Evolutionary conservation across 2,113 vertebrate genomes (phyloP), one percentile per base, ranked within the genome.

Genomic region (Cavia aperea): DNA sequence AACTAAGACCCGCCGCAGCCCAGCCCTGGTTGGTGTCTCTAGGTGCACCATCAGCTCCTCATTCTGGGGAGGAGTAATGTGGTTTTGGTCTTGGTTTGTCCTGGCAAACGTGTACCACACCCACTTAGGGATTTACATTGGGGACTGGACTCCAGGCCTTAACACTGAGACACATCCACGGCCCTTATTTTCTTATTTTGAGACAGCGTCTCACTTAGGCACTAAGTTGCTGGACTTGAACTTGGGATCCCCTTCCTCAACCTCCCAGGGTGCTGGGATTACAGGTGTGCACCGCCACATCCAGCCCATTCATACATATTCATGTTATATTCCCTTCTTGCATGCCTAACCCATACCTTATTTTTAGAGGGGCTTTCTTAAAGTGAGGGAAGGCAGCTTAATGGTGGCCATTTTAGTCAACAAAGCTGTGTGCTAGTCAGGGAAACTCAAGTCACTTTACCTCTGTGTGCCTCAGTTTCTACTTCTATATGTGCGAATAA

Each of bases 261-360:
- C 43, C 24, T 77, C 73, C 6, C 70, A 43, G 43, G 8, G 21
- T 16, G 73, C 72, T 75, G 72, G 72, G 72, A 75, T 46, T 46
- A 75, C 72, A 46, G 12, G 43, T 14, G 72, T 75, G 23, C 26
- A 77, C 13, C 73, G 39, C 43, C 72, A 49, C 43, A 49, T 49
- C 73, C 43, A 16, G 46, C 43, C 73, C 23, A 1, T 72, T 39
- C 10, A 12, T 73, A 39, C 12, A 46, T 73, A 75, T 43, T 46
- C 26, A 75, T 7, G 11, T 77, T 75, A 49, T 75, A 49, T 26
- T 46, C 23, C 13, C 72, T 84, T 56, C 81, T 88, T 49, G 31
- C 23, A 68, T 49, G 49, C 2, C 19, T 62, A 7, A 63, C 14
- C 36, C 0, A 0, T 51, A 11, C 29, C 2, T 43, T 56, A 60